Base-by-base conservation (phyloP, 1,140 invertebrate species). In the Drosophila arawakana region DNA sequence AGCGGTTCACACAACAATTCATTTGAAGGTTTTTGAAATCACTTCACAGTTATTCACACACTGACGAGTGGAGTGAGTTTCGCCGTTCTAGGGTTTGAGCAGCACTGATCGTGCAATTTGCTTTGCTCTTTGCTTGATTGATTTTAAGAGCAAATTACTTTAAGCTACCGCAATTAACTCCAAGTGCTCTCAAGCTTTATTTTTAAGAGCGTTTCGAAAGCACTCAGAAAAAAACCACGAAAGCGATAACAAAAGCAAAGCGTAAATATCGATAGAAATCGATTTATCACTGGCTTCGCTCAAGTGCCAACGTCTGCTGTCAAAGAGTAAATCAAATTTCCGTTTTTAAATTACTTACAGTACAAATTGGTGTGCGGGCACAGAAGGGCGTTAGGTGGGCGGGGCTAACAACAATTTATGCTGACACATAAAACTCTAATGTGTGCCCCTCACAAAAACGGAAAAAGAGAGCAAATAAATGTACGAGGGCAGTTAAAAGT, bases 331-430 rank as follows among this genome's bases (percentile, higher is more conserved):
- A 74, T 70, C 72, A 74, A 74, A 74, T 74, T 74, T 74, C 72
- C 66, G 61, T 35, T 47, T 18, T 25, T 55, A 63, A 78, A 73
- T 69, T 65, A 71, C 50, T 39, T 55, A 37, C 21, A 52, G 13
- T 63, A 67, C 52, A 77, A 81, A 77, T 73, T 76, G 37, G 10
- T 54, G 0, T 21, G 25, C 15, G 50, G 25, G 11, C 18, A 34
- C 11, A 30, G 44, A 30, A 8, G 34, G 44, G 13, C 25, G 3
- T 30, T 0, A 6, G 25, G 1, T 11, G 46, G 43, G 13, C 18
- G 35, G 34, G 67, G 44, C 2, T 59, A 49, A 58, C 47, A 59
- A 58, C 62, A 81, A 85, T 81, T 84, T 84, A 84, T 81, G 82
- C 66, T 63, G 63, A 46, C 44, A 69, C 75, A 81, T 81, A 84